Base-by-base conservation (phyloP, 2,888 invertebrate species). In the Aleiodes leptofemur region DNA sequence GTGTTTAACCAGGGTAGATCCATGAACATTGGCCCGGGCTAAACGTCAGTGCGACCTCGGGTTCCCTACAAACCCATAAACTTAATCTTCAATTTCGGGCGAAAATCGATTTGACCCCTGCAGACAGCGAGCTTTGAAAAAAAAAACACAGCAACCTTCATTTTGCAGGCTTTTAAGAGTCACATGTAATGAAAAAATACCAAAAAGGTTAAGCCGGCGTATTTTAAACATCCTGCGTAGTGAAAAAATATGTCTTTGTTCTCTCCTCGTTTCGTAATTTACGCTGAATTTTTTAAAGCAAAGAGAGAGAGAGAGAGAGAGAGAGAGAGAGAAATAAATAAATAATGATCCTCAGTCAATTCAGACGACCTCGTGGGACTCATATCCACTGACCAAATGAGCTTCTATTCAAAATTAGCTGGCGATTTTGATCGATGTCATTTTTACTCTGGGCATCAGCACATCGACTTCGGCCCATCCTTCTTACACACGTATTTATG, bases 31-130 rank as follows among this genome's bases (percentile, higher is more conserved):
- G 16, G 68, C 6, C 68, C 31, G 50, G 51, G 56, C 51, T 43
- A 43, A 43, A 9, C 43, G 43, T 43, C 43, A 43, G 66, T 61
- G 29, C 66, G 64, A 76, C 76, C 71, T 34, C 76, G 73, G 69
- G 73, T 69, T 74, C 48, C 76, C 69, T 76, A 76, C 75, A 79
- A 79, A 79, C 84, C 85, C 80, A 83, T 85, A 84, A 86, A 86
- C 81, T 82, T 84, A 85, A 84, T 86, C 85, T 85, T 82, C 86
- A 83, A 86, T 87, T 85, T 83, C 81, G 80, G 77, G 80, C 83
- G 81, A 87, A 87, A 64, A 87, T 87, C 84, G 85, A 87, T 85
- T 87, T 87, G 85, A 87, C 87, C 87, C 80, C 81, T 80, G 78
- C 78, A 77, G 74, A 64, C 76, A 75, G 69, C 16, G 69, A 48